These are phyloP conservation scores for Lithophane socia DNA, from an alignment of 2,888 invertebrate species.

Conservation along the genomic window DNA sequence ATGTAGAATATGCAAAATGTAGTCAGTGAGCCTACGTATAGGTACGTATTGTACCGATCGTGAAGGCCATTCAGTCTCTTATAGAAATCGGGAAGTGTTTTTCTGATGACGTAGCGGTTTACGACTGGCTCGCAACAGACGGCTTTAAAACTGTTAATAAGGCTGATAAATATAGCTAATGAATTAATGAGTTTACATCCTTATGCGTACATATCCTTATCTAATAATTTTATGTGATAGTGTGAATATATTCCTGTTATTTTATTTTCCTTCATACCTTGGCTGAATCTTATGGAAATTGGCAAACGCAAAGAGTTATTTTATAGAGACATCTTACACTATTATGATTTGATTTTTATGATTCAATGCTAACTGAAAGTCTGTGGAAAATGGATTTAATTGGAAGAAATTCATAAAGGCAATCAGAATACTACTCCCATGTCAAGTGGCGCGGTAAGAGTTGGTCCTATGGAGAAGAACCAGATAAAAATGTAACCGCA, in stretches of 20 bases:
- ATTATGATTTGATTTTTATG: not conserved
- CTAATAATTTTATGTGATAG: not conserved
- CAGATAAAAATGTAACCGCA: not conserved
- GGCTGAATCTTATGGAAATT: not conserved
- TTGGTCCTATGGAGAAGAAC: not conserved
- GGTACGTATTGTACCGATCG: slow-evolving; percentile 43
- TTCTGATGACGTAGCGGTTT: slow-evolving; percentile 69
- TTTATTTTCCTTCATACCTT: not conserved
- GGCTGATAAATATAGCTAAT: slow-evolving; percentile 35
- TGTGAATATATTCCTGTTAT: not conserved
- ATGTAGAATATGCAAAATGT: slow-evolving; percentile 56
- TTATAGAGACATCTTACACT: not conserved
- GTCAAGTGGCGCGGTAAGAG: not conserved
- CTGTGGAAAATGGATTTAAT: not conserved
- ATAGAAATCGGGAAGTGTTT: slow-evolving; percentile 84
- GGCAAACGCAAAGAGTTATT: not conserved
- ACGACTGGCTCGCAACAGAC: slow-evolving; percentile 54
- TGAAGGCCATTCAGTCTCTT: slow-evolving; percentile 82
- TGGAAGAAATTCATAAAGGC: not conserved
- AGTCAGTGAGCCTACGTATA: slow-evolving; percentile 40
- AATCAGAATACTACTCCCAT: not conserved
- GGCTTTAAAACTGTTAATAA: slow-evolving; percentile 39
- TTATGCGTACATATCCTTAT: slow-evolving; percentile 8
- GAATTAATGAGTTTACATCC: slow-evolving; percentile 27
- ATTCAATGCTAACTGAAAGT: not conserved